A percentile compares a stretch with the other conserved stretches of the same genome.
Conservation (phyloP, 2,113 vertebrate species). For the Calidris pugnax region DNA sequence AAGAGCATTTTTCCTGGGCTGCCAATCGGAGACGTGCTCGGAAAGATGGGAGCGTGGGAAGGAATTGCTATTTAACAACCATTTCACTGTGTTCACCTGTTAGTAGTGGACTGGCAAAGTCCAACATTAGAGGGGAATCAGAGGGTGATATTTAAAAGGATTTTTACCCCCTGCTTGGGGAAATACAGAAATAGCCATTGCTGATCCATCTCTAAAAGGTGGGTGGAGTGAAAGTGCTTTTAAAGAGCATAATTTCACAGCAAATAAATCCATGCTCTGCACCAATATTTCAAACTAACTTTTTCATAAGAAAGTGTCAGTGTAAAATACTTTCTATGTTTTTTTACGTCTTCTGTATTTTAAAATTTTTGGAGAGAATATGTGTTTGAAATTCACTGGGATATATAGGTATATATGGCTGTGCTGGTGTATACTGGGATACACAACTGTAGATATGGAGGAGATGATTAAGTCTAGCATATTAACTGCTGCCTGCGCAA, state of each 20-base stretch:
- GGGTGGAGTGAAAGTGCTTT: neutral
- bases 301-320: neutral
- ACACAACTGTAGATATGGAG: neutral
- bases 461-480: neutral
- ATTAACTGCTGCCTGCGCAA: neutral
- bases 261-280: neutral
- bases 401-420: neutral
- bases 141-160: neutral
- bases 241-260: neutral
- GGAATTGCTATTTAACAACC: neutral
- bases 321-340: neutral
- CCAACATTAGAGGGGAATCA: neutral
- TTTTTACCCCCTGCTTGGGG: neutral
- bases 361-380: neutral
- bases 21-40: accelerated
- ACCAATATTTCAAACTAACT: neutral
- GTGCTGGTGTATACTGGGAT: too few relatives aligned
- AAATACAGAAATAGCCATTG: neutral
- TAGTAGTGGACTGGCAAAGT: neutral
- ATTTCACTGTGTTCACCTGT: neutral
- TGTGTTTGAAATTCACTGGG: neutral
- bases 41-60: neutral
- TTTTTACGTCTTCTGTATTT: neutral
- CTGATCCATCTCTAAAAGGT: neutral
- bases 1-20: neutral